These are phyloP conservation scores for Scyliorhinus canicula DNA, from an alignment of 2,797 vertebrate species.

Conservation along the genomic window DNA sequence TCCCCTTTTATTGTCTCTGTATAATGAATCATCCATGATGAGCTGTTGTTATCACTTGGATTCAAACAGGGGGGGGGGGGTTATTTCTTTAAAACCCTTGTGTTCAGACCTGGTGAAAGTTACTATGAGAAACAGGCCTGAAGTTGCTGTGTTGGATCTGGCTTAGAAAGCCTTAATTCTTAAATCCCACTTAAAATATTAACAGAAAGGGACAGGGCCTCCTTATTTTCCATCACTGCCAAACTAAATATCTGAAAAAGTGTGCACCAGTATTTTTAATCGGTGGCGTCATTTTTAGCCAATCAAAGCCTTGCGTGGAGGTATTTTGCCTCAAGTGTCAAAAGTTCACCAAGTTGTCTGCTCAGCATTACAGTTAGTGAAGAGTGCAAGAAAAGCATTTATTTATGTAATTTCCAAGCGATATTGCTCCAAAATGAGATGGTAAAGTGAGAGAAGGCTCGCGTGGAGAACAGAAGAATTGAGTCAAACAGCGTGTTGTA, in stretches of 20 bases:
- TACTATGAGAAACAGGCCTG: not conserved
- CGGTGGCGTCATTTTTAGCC: not conserved
- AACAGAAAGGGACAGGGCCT: not conserved
- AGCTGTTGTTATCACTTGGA: too few relatives aligned
- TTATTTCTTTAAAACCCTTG: not conserved
- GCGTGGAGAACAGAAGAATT: not conserved
- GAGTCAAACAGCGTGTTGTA: not conserved
- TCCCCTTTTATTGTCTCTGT: not conserved
- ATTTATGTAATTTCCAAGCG: not conserved
- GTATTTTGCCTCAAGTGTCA: not conserved
- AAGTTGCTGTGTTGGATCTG: not conserved
- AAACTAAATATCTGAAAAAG: too few relatives aligned
- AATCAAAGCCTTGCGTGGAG: not conserved
- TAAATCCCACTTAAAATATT: not conserved
- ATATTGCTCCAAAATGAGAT: not conserved
- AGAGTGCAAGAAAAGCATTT: not conserved
- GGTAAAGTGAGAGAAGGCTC: not conserved
- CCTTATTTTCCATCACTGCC: not conserved
- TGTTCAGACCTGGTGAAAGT: not conserved
- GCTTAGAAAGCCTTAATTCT: conserved; percentile 6
- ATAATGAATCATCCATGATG: not conserved
- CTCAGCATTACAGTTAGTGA: not conserved
- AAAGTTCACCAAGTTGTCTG: conserved; percentile 8
- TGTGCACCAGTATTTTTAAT: not conserved
- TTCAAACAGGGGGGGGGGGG: too few relatives aligned